These are phyloP conservation scores for Lymantria dispar DNA, from an alignment of 2,888 invertebrate species.

Conservation along the genomic window DNA sequence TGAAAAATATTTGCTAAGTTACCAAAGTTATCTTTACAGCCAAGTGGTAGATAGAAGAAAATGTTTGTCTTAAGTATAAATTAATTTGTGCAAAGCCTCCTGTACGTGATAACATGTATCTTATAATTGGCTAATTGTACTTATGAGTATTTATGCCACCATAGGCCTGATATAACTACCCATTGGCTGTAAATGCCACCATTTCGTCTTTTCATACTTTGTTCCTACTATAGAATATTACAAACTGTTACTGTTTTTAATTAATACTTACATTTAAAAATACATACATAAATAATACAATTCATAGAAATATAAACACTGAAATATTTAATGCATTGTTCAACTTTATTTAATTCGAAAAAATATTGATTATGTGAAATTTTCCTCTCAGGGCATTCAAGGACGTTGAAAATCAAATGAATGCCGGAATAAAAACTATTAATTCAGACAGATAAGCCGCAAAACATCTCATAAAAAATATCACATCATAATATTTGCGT, in stretches of 20 bases:
- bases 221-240: conserved; percentile 48
- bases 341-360: conserved; percentile 23
- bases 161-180: conserved; percentile 29
- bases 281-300: conserved; percentile 60
- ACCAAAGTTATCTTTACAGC: conserved; percentile 44
- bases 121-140: conserved; percentile 40
- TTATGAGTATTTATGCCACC: conserved; percentile 32
- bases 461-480: background rate
- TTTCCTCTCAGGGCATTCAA: background rate
- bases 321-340: conserved; percentile 44
- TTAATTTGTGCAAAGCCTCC: conserved; percentile 29
- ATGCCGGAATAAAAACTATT: background rate
- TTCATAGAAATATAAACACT: conserved; percentile 44
- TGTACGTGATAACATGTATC: conserved; percentile 36
- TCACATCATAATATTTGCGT: background rate
- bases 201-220: conserved; percentile 42
- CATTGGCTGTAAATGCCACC: conserved; percentile 50
- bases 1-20: conserved; percentile 25
- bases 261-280: conserved; percentile 53
- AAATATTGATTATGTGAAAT: conserved; percentile 13
- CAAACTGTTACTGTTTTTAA: conserved; percentile 47
- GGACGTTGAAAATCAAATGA: conserved; percentile 11
- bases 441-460: background rate
- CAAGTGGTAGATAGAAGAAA: conserved; percentile 37
- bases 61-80: conserved; percentile 19